Percentiles rank a stretch among this genome's conserved stretches.
phyloP scores from a whole-genome alignment of 2,113 vertebrate species.

The Hemiscyllium ocellatum region DNA sequence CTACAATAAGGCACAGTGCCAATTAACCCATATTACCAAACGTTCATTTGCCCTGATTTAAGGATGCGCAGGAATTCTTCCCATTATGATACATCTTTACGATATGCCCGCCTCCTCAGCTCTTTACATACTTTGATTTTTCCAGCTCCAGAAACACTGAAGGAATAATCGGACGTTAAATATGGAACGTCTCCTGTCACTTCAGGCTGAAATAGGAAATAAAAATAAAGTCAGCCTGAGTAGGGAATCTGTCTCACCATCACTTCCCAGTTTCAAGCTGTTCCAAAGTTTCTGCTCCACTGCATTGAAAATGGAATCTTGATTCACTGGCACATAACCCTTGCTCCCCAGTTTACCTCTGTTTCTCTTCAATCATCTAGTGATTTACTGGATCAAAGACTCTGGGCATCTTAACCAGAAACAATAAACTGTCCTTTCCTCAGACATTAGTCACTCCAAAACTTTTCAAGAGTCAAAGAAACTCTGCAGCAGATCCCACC shows the following conservation, averaged over 20 bases:
- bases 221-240: slow-evolving; percentile 26
- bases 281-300: not conserved
- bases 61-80: not conserved
- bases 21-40: not conserved
- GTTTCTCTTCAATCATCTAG: not conserved
- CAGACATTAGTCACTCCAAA: not conserved
- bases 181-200: slow-evolving; percentile 74
- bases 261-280: not conserved
- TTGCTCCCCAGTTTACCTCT: not conserved
- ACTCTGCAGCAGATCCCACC: not conserved
- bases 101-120: slow-evolving; percentile 44
- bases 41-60: not conserved
- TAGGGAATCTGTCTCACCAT: not conserved
- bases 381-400: not conserved
- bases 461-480: not conserved
- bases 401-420: not conserved
- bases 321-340: not conserved
- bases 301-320: not conserved
- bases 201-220: slow-evolving; percentile 58
- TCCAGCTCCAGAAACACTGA: slow-evolving; percentile 68
- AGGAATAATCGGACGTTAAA: slow-evolving; percentile 76
- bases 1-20: not conserved
- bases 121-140: slow-evolving; percentile 67
- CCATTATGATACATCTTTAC: slow-evolving; percentile 27
- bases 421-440: not conserved